Evolutionary conservation across 2,113 vertebrate genomes (phyloP).

Genomic region (Oryzias javanicus): DNA sequence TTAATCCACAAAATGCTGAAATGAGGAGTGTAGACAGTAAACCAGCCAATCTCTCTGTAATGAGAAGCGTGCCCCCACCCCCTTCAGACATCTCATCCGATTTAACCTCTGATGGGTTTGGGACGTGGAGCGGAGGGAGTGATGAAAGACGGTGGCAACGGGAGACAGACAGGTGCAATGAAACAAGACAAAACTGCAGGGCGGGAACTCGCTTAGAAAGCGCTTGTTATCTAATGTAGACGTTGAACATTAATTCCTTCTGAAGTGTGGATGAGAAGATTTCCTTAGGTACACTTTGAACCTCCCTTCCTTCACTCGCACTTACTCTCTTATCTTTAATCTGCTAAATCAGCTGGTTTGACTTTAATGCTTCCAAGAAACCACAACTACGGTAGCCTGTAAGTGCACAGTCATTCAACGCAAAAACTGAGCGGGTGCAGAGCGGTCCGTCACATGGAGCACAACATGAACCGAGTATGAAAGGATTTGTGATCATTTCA

Average conservation of each 20-base stretch:
- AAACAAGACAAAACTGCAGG: constrained; percentile 44
- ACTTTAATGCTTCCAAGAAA: too few species aligned
- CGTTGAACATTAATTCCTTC: constrained; percentile 37
- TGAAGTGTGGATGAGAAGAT: background rate
- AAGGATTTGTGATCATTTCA: too few species aligned
- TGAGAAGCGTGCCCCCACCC: constrained; percentile 3
- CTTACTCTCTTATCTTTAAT: background rate
- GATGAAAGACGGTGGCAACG: constrained; percentile 71
- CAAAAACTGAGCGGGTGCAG: too few species aligned
- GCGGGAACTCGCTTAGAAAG: constrained; percentile 45
- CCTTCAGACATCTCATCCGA: constrained; percentile 43
- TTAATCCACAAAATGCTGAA: constrained; percentile 32
- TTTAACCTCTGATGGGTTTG: constrained; percentile 56
- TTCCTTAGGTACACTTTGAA: background rate
- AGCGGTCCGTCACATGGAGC: too few species aligned
- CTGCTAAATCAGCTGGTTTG: background rate
- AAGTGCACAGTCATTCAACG: too few species aligned
- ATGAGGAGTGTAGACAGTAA: constrained; percentile 30
- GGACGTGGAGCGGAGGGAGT: constrained; percentile 47
- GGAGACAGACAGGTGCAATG: constrained; percentile 59
- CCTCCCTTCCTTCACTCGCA: background rate
- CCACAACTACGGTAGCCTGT: too few species aligned
- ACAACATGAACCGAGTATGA: too few species aligned
- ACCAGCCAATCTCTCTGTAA: constrained; percentile 28
- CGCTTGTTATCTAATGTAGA: constrained; percentile 54